Conservation (phyloP, 2,888 invertebrate genomes). For the Kuschelorhynchus macadamiae region DNA sequence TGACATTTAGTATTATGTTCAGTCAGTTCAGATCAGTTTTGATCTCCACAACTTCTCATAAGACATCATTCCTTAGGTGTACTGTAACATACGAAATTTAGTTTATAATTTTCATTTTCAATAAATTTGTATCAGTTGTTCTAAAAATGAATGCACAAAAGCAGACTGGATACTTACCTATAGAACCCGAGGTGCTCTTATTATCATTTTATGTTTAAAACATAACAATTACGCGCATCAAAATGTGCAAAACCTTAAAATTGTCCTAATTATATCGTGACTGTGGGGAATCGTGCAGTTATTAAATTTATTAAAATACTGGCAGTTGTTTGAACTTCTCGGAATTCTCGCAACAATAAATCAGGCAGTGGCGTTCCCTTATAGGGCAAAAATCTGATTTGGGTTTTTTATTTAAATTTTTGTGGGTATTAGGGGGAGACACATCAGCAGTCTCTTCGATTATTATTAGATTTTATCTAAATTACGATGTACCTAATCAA, state of each 20-base stretch:
- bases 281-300: slow-evolving; percentile 65
- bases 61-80: too few species aligned
- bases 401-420: background rate
- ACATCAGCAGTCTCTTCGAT: too few species aligned
- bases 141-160: background rate
- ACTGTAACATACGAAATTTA: too few species aligned
- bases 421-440: too few species aligned
- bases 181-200: slow-evolving; percentile 21
- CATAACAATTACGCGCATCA: slow-evolving; percentile 52
- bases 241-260: slow-evolving; percentile 54
- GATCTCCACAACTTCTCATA: too few species aligned
- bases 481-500: too few species aligned
- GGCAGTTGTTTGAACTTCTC: slow-evolving; percentile 64
- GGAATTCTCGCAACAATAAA: slow-evolving; percentile 51
- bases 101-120: background rate
- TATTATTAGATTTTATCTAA: too few species aligned
- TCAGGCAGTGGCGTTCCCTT: slow-evolving; percentile 25
- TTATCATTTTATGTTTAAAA: slow-evolving; percentile 50
- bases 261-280: slow-evolving; percentile 67
- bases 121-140: background rate
- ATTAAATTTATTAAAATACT: slow-evolving; percentile 67
- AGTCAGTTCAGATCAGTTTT: too few species aligned
- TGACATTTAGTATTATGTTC: too few species aligned
- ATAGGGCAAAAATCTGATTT: background rate
- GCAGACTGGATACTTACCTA: background rate